phyloP scores from a whole-genome alignment of 1,140 invertebrate genomes.

The Heliothis subflexa region DNA sequence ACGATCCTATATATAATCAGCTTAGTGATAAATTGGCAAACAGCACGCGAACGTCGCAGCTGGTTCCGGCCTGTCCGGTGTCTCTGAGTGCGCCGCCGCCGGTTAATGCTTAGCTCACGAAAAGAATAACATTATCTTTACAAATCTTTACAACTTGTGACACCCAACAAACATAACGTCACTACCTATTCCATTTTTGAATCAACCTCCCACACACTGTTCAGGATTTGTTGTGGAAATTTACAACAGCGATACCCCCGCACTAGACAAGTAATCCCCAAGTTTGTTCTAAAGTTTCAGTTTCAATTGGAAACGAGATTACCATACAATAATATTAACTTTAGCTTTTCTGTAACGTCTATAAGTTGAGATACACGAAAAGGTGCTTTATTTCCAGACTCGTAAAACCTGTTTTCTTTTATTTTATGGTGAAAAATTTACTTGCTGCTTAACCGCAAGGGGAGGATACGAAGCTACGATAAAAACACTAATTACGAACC shows the following conservation, averaged over 20 bases:
- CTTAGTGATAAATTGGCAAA: slow-evolving; percentile 86
- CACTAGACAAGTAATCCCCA: slow-evolving; percentile 39
- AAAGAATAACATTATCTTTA: slow-evolving; percentile 33
- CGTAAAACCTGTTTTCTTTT: slow-evolving; percentile 50
- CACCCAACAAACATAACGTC: slow-evolving; percentile 16
- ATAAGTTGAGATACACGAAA: slow-evolving; percentile 13
- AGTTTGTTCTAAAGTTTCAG: slow-evolving; percentile 44
- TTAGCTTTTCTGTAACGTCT: slow-evolving; percentile 22
- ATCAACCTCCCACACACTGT: neutral
- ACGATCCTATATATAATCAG: slow-evolving; percentile 84
- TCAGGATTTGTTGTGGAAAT: slow-evolving; percentile 19
- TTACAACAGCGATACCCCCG: slow-evolving; percentile 34
- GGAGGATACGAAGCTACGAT: slow-evolving; percentile 51
- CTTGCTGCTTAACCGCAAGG: slow-evolving; percentile 52
- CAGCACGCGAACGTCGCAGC: slow-evolving; percentile 83
- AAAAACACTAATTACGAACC: slow-evolving; percentile 58
- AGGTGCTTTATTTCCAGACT: slow-evolving; percentile 47
- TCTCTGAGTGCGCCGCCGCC: slow-evolving; percentile 55
- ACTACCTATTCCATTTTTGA: neutral
- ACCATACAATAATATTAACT: slow-evolving; percentile 41
- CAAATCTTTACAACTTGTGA: slow-evolving; percentile 1
- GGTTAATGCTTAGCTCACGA: slow-evolving; percentile 43
- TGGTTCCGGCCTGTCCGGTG: slow-evolving; percentile 70
- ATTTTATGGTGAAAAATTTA: slow-evolving; percentile 51
- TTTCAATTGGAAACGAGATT: slow-evolving; percentile 46